A percentile compares a stretch with the other conserved stretches of the same genome.
phyloP scores from a whole-genome alignment of 1,140 invertebrate species.

The Drosophila parabipectinata region DNA sequence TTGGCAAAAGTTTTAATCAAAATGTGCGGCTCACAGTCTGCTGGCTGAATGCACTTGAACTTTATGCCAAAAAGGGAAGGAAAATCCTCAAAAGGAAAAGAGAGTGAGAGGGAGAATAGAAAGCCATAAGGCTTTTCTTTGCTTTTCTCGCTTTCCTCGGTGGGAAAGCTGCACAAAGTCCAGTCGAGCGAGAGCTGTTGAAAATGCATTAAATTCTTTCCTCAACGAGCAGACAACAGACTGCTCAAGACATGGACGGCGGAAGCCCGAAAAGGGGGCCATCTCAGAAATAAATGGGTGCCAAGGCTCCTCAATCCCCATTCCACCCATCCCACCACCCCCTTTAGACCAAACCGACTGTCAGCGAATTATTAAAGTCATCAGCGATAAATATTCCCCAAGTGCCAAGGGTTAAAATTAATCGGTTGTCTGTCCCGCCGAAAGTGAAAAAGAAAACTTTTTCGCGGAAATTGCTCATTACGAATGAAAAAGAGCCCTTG shows the following conservation, averaged over 20 bases:
- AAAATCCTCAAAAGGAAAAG: too few species aligned
- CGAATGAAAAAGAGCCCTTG: neutral
- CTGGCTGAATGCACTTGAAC: conserved; percentile 62
- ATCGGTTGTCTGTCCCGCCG: neutral
- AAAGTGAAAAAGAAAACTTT: conserved; percentile 9
- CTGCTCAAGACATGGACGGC: neutral
- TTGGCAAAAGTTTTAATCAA: conserved; percentile 70
- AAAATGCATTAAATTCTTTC: conserved; percentile 55
- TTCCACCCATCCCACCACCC: too few species aligned
- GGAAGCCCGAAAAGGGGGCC: neutral
- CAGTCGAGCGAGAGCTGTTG: conserved; percentile 47
- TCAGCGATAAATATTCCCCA: conserved; percentile 31
- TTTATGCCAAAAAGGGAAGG: conserved; percentile 21
- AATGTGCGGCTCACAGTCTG: conserved; percentile 65
- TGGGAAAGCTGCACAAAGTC: conserved; percentile 26
- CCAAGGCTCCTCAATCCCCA: too few species aligned
- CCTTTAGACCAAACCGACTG: conserved; percentile 1
- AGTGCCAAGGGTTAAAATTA: conserved; percentile 14
- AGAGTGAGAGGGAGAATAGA: too few species aligned
- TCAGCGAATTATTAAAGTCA: conserved; percentile 41
- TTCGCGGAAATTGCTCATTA: conserved; percentile 8
- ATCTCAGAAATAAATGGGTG: neutral
- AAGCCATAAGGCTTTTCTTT: neutral
- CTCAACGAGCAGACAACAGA: conserved; percentile 40
- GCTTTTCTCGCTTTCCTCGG: neutral